These are phyloP conservation scores for Apodemia duryi DNA, from an alignment of 2,888 invertebrate genomes.

Conservation along the genomic window DNA sequence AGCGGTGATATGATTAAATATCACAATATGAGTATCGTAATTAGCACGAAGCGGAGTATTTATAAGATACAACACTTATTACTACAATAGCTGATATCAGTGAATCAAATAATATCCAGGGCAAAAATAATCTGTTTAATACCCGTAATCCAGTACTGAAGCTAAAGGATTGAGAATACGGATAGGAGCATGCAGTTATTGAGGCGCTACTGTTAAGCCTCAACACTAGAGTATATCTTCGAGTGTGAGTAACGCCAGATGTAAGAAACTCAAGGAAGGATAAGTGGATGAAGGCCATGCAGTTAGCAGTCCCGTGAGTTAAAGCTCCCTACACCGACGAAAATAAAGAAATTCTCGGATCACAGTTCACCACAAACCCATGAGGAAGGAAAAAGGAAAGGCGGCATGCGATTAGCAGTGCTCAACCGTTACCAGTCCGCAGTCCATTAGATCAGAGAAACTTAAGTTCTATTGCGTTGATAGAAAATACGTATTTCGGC, in stretches of 20 bases:
- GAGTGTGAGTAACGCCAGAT: conserved; percentile 19
- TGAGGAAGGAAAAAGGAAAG: conserved; percentile 55
- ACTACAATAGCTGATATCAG: conserved; percentile 14
- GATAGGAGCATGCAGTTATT: conserved; percentile 63
- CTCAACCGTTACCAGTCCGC: conserved; percentile 32
- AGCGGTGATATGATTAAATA: conserved; percentile 72
- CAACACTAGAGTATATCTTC: conserved; percentile 42
- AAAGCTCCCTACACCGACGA: conserved; percentile 40
- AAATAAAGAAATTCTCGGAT: conserved; percentile 8
- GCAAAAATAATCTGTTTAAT: conserved; percentile 1
- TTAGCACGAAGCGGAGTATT: conserved; percentile 30
- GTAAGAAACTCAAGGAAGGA: conserved; percentile 43
- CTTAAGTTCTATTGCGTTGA: background rate
- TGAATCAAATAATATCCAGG: conserved; percentile 19
- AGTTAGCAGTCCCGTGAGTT: conserved; percentile 46
- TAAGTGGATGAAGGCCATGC: conserved; percentile 49
- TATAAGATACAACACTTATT: conserved; percentile 16
- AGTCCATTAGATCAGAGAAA: conserved; percentile 19
- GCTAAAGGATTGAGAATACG: conserved; percentile 46
- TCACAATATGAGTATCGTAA: conserved; percentile 50
- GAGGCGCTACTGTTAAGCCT: conserved; percentile 43
- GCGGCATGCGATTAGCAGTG: conserved; percentile 56
- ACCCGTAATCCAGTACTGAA: conserved; percentile 40
- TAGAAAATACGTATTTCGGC: background rate
- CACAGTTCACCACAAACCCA: conserved; percentile 44